Base-by-base conservation (phyloP, 2,888 invertebrate genomes). In the Podabrus alpinus region DNA sequence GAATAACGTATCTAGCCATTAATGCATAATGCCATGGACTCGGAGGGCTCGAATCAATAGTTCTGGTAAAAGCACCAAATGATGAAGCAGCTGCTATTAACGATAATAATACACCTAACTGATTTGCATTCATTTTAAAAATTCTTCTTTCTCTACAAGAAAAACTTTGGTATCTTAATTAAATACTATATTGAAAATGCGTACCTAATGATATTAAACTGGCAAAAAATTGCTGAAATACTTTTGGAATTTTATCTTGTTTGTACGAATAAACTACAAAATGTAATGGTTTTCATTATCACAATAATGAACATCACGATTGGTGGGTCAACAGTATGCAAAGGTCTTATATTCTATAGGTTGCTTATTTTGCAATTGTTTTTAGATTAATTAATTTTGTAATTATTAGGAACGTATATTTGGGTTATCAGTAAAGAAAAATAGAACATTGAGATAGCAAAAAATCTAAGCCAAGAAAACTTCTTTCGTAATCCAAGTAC, bases 1-100 rank as follows among this genome's bases (percentile, higher is more conserved):
- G 93, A 70, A 94, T 90, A 66, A 94, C 91, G 82, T 92, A 94
- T 88, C 94, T 88, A 9, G 93, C 94, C 92, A 93, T 92, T 72
- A 90, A 87, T 7, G 93, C 92, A 15, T 90, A 85, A 80, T 93
- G 87, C 25, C 88, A 88, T 75, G 91, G 90, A 68, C 92, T 91
- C 4, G 93, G 93, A 7, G 92, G 92, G 72, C 85, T 87, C 10
- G 66, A 61, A 7, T 68, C n/a, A 9, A 75, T 64, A 9, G 45
- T 29, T 68, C 71, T 1, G 15, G 60, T 59, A 2, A 69, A 10
- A 7, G 45, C 69, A 72, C 24, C 29, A 24, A 66, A 29, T 15
- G 61, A 25, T 19, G 9, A 19, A 16, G 16, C 15, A 15, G 10
- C 17, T 25, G 29, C 45, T 5, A 62, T 62, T 11, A 73, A 25